Base-by-base conservation (phyloP, 2,888 invertebrate genomes). In the Myopa tessellatipennis region DNA sequence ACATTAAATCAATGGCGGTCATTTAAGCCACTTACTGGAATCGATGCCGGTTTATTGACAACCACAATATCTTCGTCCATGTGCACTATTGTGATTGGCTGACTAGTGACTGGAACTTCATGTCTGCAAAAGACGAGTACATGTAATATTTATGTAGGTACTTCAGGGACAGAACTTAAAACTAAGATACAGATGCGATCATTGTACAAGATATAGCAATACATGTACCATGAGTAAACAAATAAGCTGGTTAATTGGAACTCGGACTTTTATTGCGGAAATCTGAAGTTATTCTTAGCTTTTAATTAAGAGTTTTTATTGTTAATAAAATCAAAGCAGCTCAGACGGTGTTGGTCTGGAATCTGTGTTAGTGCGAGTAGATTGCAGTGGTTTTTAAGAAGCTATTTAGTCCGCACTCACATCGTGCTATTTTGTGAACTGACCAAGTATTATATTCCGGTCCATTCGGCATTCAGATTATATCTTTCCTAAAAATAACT, bases 41-140 rank as follows among this genome's bases (percentile, higher is more conserved):
- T 97, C 91, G 98, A 98, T 91, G 98, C 96, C 90, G 99, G 98
- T 94, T 99, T 99, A 94, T 99, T 97, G 91, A 99, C 96, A 91
- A 99, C 99, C 92, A 99, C 95, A 92, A 99, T 93, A 92, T 99
- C 98, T 91, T 98, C 97, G 92, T 96, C 97, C 93, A 98, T 96
- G 92, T 96, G 95, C 90, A 99, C 95, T 91, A 99, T 95, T 92
- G 96, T 95, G 92, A 99, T 96, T 91, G 95, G 95, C 93, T 96
- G 95, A 91, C 96, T 96, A 91, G 97, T 95, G 91, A 99, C 98
- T 90, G 98, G 98, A 91, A 98, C 96, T 94, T 99, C 99, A 93
- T 99, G 99, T 94, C 98, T 97, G 95, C 90, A 94, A 93, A 91
- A 76, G 70, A 73, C 73, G 61, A 70, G 70, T 78, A 80, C 77